These are phyloP conservation scores for Xylocopa sonorina DNA, from an alignment of 1,140 invertebrate genomes.

Conservation along the genomic window DNA sequence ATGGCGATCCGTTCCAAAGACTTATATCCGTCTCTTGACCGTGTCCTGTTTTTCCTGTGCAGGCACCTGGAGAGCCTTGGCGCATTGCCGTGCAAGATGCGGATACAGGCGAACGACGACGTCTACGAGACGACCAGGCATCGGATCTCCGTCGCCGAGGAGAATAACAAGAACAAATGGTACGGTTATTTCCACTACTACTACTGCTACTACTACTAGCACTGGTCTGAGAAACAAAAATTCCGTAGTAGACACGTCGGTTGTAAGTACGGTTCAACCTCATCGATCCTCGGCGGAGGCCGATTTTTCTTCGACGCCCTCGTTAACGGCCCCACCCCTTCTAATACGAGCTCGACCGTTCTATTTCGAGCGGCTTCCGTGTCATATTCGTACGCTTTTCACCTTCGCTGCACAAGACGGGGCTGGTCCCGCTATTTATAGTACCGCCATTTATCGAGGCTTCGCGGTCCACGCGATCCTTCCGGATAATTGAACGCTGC, in stretches of 20 bases:
- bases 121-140: slow-evolving; percentile 95
- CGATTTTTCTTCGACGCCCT: slow-evolving; percentile 17
- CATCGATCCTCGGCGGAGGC: slow-evolving; percentile 19
- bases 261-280: background rate
- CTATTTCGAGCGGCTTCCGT: slow-evolving; percentile 8
- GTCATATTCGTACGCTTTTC: background rate
- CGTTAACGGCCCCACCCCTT: background rate
- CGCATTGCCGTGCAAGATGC: slow-evolving; percentile 91
- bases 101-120: slow-evolving; percentile 96
- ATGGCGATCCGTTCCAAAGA: background rate
- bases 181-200: no score
- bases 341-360: background rate
- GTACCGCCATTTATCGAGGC: background rate
- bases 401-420: slow-evolving; percentile 13
- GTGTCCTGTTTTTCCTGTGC: slow-evolving; percentile 54
- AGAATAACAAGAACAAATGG: slow-evolving; percentile 96
- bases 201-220: no score
- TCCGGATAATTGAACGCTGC: background rate
- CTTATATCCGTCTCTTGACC: slow-evolving; percentile 16
- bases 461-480: slow-evolving; percentile 8
- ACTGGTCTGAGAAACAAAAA: no score
- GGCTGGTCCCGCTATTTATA: background rate
- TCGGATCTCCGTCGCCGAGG: slow-evolving; percentile 93
- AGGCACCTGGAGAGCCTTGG: slow-evolving; percentile 90
- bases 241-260: slow-evolving; percentile 8